Percentiles rank a stretch among this genome's conserved stretches.
These are phyloP conservation scores for Sternotherus odoratus DNA, from an alignment of 2,797 vertebrate genomes.

Conservation along the genomic window DNA sequence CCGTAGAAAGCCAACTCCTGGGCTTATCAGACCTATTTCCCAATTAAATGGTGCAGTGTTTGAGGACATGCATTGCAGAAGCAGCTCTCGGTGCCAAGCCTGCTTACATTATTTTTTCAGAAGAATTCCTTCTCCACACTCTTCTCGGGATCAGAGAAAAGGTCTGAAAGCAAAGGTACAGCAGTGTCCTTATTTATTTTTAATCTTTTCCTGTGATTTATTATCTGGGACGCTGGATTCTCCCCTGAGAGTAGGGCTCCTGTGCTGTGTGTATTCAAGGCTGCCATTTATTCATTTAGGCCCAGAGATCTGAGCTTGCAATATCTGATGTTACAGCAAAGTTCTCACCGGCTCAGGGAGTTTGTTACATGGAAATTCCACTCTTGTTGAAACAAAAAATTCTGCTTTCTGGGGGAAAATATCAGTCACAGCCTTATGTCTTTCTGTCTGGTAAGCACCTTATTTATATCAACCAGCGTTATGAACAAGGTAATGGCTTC, in stretches of 20 bases:
- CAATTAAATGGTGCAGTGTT: constrained; percentile 7
- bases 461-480: constrained; percentile 46
- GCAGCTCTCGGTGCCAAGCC: not conserved
- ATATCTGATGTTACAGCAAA: not conserved
- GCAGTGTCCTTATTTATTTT: constrained; percentile 57
- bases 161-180: constrained; percentile 30
- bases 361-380: constrained; percentile 47
- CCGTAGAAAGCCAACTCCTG: not conserved
- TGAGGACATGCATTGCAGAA: not conserved
- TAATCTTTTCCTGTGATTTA: constrained; percentile 42
- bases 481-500: constrained; percentile 6
- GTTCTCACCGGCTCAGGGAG: constrained; percentile 34
- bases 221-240: constrained; percentile 41
- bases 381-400: constrained; percentile 8
- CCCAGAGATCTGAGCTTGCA: constrained; percentile 23
- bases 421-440: not conserved
- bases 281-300: constrained; percentile 31
- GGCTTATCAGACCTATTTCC: not conserved
- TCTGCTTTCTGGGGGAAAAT: constrained; percentile 38
- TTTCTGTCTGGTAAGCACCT: constrained; percentile 27
- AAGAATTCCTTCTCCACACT: not conserved
- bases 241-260: constrained; percentile 20
- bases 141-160: not conserved
- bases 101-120: constrained; percentile 17
- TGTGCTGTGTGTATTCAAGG: not conserved